phyloP scores from a whole-genome alignment of 2,797 vertebrate species.

The Sardinella longiceps region DNA sequence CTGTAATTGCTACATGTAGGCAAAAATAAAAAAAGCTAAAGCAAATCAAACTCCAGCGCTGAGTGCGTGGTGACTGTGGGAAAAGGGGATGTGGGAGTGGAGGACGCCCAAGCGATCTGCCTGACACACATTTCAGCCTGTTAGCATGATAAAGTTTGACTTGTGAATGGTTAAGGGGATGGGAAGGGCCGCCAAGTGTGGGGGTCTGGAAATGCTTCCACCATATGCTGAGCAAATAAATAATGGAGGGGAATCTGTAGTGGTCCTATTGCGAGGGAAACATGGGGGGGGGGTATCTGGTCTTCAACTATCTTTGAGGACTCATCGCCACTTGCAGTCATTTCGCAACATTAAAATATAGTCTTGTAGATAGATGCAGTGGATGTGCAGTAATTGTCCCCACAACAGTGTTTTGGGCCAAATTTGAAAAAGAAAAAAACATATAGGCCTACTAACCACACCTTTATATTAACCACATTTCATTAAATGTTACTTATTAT shows the following conservation, averaged over 20 bases:
- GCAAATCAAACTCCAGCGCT: background rate
- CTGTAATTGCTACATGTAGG: constrained; percentile 34
- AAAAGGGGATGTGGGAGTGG: background rate
- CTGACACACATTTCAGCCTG: constrained; percentile 27
- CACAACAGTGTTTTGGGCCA: no score
- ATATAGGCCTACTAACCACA: no score
- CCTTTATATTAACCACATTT: no score
- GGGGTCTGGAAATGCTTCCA: constrained; percentile 19
- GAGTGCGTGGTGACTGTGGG: background rate
- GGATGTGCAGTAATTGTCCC: no score
- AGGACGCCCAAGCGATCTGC: background rate
- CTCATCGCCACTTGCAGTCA: background rate
- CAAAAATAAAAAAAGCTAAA: constrained; percentile 1
- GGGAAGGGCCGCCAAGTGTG: constrained; percentile 16
- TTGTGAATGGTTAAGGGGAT: constrained; percentile 24
- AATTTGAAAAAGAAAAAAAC: no score
- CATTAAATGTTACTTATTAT: no score
- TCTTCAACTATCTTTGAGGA: background rate
- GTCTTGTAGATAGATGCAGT: no score
- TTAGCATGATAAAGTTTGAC: constrained; percentile 22
- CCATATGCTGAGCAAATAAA: constrained; percentile 47
- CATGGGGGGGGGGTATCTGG: background rate
- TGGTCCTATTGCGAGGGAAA: background rate
- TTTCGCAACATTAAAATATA: background rate
- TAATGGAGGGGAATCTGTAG: constrained; percentile 44